Evolutionary conservation across 2,888 invertebrate species (phyloP).

Genomic region (Eumacrocentrus americanus): DNA sequence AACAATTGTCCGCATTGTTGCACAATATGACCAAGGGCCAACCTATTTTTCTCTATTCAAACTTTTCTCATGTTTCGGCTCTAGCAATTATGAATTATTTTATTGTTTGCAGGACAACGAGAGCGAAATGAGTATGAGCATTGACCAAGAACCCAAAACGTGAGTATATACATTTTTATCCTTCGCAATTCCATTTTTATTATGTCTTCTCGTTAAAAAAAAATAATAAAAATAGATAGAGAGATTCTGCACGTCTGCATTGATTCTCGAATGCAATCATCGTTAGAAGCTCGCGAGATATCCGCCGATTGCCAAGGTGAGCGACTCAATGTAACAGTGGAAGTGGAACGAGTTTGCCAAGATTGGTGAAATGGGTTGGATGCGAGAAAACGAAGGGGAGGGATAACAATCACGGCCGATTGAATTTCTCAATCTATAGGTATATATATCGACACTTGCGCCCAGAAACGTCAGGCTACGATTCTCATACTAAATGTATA

Average conservation of each 20-base stretch:
- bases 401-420: slow-evolving; percentile 53
- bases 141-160: too few relatives aligned
- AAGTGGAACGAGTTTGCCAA: slow-evolving; percentile 26
- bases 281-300: slow-evolving; percentile 44
- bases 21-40: neutral
- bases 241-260: slow-evolving; percentile 19
- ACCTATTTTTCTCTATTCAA: neutral
- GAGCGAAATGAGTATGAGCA: too few relatives aligned
- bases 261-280: slow-evolving; percentile 47
- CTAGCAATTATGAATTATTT: too few relatives aligned
- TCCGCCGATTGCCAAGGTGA: slow-evolving; percentile 33
- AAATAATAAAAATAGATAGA: neutral
- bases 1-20: neutral
- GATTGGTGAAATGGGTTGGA: slow-evolving; percentile 36
- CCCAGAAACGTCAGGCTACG: neutral
- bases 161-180: neutral
- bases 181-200: neutral
- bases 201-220: neutral
- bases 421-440: slow-evolving; percentile 44
- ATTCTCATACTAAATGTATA: neutral
- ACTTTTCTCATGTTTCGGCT: neutral
- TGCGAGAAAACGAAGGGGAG: slow-evolving; percentile 38
- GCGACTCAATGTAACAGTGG: slow-evolving; percentile 24
- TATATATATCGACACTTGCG: slow-evolving; percentile 9
- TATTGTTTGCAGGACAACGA: too few relatives aligned